Evolutionary conservation across 1,140 invertebrate species (phyloP).

Genomic region (Formica selysi): DNA sequence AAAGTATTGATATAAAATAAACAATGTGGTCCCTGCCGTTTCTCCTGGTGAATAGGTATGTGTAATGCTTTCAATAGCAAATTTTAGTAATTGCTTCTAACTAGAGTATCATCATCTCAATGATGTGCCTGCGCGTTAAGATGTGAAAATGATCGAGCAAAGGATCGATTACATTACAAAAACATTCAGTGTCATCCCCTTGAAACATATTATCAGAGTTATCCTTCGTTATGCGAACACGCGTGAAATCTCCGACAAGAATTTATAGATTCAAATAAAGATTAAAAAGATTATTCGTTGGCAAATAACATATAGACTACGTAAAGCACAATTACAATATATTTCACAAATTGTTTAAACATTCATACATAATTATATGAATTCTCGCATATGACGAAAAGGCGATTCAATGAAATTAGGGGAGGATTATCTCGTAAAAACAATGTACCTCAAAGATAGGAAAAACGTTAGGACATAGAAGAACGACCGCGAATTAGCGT

Average conservation of each 20-base stretch:
- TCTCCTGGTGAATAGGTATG: slow-evolving; percentile 33
- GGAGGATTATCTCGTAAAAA: slow-evolving; percentile 74
- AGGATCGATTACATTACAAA: slow-evolving; percentile 7
- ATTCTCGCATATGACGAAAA: slow-evolving; percentile 82
- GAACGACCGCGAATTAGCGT: slow-evolving; percentile 62
- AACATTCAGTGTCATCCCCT: not conserved
- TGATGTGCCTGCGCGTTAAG: slow-evolving; percentile 24
- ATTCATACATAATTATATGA: slow-evolving; percentile 86
- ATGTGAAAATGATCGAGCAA: slow-evolving; percentile 29
- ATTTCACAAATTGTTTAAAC: slow-evolving; percentile 85
- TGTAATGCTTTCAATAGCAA: no score
- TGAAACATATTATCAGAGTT: no score
- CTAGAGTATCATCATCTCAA: slow-evolving; percentile 52
- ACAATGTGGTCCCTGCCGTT: slow-evolving; percentile 54
- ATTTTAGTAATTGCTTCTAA: not conserved
- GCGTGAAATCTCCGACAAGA: not conserved
- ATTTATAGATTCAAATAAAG: slow-evolving; percentile 24
- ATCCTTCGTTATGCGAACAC: not conserved
- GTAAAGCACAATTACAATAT: slow-evolving; percentile 86
- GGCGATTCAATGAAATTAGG: slow-evolving; percentile 78
- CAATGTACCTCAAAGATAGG: slow-evolving; percentile 68
- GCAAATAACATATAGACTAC: slow-evolving; percentile 82
- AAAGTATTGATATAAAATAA: slow-evolving; percentile 55
- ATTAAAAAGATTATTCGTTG: slow-evolving; percentile 73
- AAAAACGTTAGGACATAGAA: slow-evolving; percentile 71